Evolutionary conservation across 2,113 vertebrate genomes (phyloP), one percentile per base, ranked within the genome.

Genomic region (Urocolius indicus): DNA sequence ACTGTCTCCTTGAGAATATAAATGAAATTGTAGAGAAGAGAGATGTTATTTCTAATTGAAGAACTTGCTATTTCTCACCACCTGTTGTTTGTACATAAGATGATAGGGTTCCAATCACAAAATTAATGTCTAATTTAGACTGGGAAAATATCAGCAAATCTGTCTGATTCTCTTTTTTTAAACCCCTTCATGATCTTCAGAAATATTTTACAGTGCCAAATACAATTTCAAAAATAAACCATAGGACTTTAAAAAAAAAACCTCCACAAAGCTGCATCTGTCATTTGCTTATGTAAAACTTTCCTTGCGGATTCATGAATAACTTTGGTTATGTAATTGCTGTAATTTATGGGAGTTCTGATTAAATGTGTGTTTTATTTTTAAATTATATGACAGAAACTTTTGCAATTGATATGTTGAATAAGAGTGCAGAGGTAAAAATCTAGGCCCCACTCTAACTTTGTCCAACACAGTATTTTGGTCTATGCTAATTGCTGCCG

Each of bases 1-100:
- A 91, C 55, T 67, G 38, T 51, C 34, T 94, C 58, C 81, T 89
- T 69, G 48, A 94, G 86, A 95, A 76, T 83, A 89, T 89, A 84
- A 93, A 48, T 76, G 81, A 96, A 96, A 95, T 81, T 86, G 89
- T 48, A 89, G 38, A 41, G 54, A 94, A 67, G 48, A 79, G 68
- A 82, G 69, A 73, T 84, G 72, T 67, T 94, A 90, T 91, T 96
- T 95, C 90, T 96, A 87, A 96, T 61, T 91, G 95, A 90, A 85
- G 85, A 93, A 92, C 74, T 90, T 84, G 81, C 54, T 79, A 46
- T 94, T 57, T 93, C 81, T 93, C 86, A 77, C 87, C 92, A 94
- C 92, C 91, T 96, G 95, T 94, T 97, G 84, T 95, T 96, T 97
- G 84, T 92, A 93, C 71, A 93, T 93, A 82, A 94, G 67, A 95